Base-by-base conservation (phyloP, 2,888 invertebrate species). In the Perithous albicinctus region DNA sequence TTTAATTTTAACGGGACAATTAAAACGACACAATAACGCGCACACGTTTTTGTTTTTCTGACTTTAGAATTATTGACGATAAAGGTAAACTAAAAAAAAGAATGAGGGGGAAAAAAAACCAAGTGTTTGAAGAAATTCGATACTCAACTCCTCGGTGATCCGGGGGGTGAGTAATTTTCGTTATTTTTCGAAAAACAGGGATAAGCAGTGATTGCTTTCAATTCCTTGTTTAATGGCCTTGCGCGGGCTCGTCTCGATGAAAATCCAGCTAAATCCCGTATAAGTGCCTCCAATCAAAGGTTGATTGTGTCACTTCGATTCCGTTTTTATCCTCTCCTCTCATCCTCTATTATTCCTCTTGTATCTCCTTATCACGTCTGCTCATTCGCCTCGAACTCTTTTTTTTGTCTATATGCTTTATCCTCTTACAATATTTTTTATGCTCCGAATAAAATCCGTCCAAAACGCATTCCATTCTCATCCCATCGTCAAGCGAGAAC, bases 401-500 rank as follows among this genome's bases (percentile, higher is more conserved):
- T 35, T 54, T 54, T 56, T 41, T 56, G 1, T 83, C 74, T 78
- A 72, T 84, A 83, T 84, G 77, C 69, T 78, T 75, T 77, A 81
- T 85, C 89, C 89, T 85, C 87, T 88, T 88, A 86, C 78, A 88
- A 89, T 90, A 86, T 88, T n/a, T n/a, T n/a, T n/a, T 89, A 87
- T 85, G 88, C 89, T 88, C 88, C 89, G 86, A 89, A 88, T 85
- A 85, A 86, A 85, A 86, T 88, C 88, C 88, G 86, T 90, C 89
- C 84, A 78, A 82, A 85, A 85, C 81, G 86, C 84, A 81, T 67
- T 82, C 82, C 85, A 63, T 89, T 86, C 89, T 87, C 88, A 75
- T 87, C 85, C 87, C 88, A 88, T 87, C 87, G 88, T 84, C 89
- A 89, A 89, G 88, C 78, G 82, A 89, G 89, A 91, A 91, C 88